Base-by-base conservation (phyloP, 2,113 vertebrate genomes). In the Mustela nigripes region DNA sequence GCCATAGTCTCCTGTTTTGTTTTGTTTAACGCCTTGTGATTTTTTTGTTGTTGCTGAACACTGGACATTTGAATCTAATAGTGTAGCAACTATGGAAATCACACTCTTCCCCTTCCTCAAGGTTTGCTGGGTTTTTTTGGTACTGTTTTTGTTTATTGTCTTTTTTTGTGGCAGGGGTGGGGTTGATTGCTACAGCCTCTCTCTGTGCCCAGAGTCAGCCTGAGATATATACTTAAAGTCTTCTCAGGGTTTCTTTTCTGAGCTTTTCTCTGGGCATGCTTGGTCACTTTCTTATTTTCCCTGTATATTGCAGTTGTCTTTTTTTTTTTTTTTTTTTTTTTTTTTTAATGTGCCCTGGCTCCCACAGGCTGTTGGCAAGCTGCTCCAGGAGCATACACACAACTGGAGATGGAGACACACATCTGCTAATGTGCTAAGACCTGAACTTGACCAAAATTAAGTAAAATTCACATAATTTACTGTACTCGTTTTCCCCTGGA, bases 1-100 rank as follows among this genome's bases (percentile, higher is more conserved):
- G n/a, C 22, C n/a, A 7, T 80, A 24, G 21, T 85, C 83, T 67
- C 50, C 67, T 65, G 7, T 89, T 89, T 63, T 76, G 39, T 53
- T 84, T 91, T 91, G n/a, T 56, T 45, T 45, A 76, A 69, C 91
- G 31, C 48, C 69, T 91, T 85, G 50, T 69, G 33, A 78, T n/a
- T 42, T 60, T 15, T 15, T 89, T 86, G 26, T 79, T 80, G 26
- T 83, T 36, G 60, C 84, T 76, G n/a, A 90, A 90, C 45, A 95
- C 28, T 76, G n/a, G 28, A 76, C 45, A 65, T 84, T 84, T 71
- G 39, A 33, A 79, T 95, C 81, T 69, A 95, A 80, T 87, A 63
- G 39, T 80, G 80, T 78, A 16, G 9, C 39, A 39, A 69, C 21
- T 67, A 31, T 86, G 26, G 33, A 80, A 95, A 80, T 62, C 63